Percentiles rank a stretch among this genome's conserved stretches.
phyloP scores from a whole-genome alignment of 2,797 vertebrate genomes.

The Micromesistius poutassou region DNA sequence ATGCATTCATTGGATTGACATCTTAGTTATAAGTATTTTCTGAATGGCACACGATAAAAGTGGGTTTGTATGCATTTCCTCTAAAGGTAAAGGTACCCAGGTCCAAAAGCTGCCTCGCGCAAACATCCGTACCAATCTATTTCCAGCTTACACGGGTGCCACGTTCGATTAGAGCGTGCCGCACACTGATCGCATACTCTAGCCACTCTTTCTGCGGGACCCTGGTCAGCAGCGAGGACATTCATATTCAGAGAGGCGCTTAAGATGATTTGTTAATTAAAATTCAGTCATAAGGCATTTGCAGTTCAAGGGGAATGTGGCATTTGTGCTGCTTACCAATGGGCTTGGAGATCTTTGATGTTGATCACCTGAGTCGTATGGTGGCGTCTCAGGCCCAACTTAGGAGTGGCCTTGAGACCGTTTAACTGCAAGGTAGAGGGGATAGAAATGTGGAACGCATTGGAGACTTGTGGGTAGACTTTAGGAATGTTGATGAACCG shows the following conservation, averaged over 20 bases:
- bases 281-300: neutral
- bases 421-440: slow-evolving; percentile 4
- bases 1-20: neutral
- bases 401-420: slow-evolving; percentile 2
- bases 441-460: neutral
- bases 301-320: neutral
- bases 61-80: neutral
- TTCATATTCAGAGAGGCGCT: neutral
- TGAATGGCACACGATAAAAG: neutral
- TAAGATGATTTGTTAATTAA: slow-evolving; percentile 10
- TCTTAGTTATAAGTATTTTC: neutral
- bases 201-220: neutral
- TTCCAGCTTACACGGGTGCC: neutral
- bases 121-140: neutral
- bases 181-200: neutral
- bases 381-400: neutral
- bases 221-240: neutral
- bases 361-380: neutral
- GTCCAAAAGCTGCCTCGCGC: neutral
- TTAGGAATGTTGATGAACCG: neutral
- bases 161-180: neutral
- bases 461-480: neutral
- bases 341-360: slow-evolving; percentile 1
- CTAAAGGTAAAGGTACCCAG: neutral
- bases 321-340: neutral